Conservation (phyloP, 2,113 vertebrate genomes). For the Amblyopsis rosae region DNA sequence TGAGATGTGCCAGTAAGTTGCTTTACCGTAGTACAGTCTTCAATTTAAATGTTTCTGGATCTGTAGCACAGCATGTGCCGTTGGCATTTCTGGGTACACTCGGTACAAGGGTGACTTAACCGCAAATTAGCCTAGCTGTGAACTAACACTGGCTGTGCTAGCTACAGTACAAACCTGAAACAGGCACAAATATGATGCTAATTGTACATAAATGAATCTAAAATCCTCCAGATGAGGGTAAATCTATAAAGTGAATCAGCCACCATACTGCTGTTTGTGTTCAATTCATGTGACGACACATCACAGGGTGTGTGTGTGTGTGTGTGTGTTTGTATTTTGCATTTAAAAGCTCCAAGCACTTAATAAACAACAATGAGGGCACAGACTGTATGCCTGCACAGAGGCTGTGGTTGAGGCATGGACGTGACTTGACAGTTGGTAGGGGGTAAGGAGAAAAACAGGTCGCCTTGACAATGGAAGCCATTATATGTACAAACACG, state of each 20-base stretch:
- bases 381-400: constrained; percentile 31
- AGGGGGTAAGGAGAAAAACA: constrained; percentile 30
- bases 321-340: constrained; percentile 22
- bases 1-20: constrained; percentile 71
- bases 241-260: constrained; percentile 13
- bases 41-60: constrained; percentile 45
- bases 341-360: constrained; percentile 19
- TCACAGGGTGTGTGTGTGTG: background rate
- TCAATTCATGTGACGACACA: constrained; percentile 34
- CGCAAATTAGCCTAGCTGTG: constrained; percentile 24
- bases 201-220: no score
- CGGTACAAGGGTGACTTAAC: constrained; percentile 62
- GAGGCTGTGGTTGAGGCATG: constrained; percentile 46
- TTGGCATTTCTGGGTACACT: constrained; percentile 39
- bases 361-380: constrained; percentile 24
- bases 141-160: constrained; percentile 9
- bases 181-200: no score
- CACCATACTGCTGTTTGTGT: constrained; percentile 30
- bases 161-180: no score
- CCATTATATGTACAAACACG: constrained; percentile 8
- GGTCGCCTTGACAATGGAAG: constrained; percentile 19
- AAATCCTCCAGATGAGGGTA: constrained; percentile 40
- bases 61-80: constrained; percentile 31
- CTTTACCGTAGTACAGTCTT: constrained; percentile 61
- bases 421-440: constrained; percentile 27